A percentile compares a stretch with the other conserved stretches of the same genome.
These are phyloP conservation scores for Andrena trimmerana DNA, from an alignment of 2,888 invertebrate species.

Conservation along the genomic window DNA sequence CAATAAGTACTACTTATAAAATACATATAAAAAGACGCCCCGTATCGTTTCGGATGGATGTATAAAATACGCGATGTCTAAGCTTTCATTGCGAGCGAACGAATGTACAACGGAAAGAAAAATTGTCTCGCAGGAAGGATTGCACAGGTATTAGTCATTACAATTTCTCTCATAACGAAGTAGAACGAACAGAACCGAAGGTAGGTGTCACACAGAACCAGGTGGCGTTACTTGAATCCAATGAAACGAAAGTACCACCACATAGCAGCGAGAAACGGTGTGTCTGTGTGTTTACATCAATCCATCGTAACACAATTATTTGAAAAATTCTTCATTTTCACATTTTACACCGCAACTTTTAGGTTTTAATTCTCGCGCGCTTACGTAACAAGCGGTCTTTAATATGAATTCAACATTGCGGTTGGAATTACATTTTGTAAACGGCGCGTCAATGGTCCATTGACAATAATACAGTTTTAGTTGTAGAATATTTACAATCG, in stretches of 20 bases:
- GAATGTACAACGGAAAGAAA: conserved; percentile 46
- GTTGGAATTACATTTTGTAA: not conserved
- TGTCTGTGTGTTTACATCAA: not conserved
- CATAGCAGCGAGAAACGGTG: not conserved
- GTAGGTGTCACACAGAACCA: conserved; percentile 46
- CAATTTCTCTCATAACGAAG: conserved; percentile 69
- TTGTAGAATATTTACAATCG: not conserved
- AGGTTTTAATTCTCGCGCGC: not conserved
- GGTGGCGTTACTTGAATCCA: conserved; percentile 48
- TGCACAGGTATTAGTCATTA: conserved; percentile 68
- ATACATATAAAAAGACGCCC: conserved; percentile 64
- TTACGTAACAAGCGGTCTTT: not conserved
- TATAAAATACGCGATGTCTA: conserved; percentile 48
- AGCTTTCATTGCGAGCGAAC: conserved; percentile 23
- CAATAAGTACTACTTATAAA: conserved; percentile 72
- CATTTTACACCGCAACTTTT: not conserved
- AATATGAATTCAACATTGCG: not conserved
- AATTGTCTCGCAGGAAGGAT: conserved; percentile 48
- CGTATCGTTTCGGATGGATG: conserved; percentile 32
- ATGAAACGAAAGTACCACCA: conserved; percentile 13
- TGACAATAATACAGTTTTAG: not conserved
- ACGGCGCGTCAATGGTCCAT: not conserved
- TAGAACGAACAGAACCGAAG: conserved; percentile 61
- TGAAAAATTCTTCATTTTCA: not conserved
- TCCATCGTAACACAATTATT: not conserved